phyloP scores from a whole-genome alignment of 1,140 invertebrate species.

The Eufriesea mexicana region DNA sequence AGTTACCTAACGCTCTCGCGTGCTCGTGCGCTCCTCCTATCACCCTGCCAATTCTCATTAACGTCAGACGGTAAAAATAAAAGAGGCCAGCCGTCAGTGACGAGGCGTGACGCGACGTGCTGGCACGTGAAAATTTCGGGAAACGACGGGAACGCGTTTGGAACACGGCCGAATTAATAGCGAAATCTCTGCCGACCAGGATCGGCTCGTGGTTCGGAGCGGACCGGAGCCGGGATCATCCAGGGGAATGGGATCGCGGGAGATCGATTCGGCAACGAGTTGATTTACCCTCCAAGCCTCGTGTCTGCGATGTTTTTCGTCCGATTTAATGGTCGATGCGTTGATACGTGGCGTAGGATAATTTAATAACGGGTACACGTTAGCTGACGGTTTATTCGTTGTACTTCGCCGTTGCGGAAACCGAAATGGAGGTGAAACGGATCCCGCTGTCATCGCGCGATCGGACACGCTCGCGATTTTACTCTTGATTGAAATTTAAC shows the following conservation, averaged over 20 bases:
- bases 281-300: background rate
- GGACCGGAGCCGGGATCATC: background rate
- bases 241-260: background rate
- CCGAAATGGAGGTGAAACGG: background rate
- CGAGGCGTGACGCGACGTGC: conserved; percentile 43
- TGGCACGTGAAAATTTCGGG: conserved; percentile 36
- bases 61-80: conserved; percentile 52
- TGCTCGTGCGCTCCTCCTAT: conserved; percentile 32
- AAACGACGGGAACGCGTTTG: conserved; percentile 14
- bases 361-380: background rate
- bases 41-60: conserved; percentile 66
- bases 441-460: background rate
- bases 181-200: background rate
- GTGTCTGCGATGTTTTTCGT: background rate
- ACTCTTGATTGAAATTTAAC: too few species aligned
- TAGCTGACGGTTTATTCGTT: background rate
- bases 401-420: background rate
- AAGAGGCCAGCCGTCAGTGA: conserved; percentile 34
- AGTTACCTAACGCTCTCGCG: conserved; percentile 53
- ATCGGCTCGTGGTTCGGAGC: conserved; percentile 5
- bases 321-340: background rate
- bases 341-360: background rate
- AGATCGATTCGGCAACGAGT: conserved; percentile 8
- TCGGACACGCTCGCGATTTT: too few species aligned
- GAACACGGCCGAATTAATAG: conserved; percentile 30